Base-by-base conservation (phyloP, 2,797 vertebrate species). In the Gallinago solitaria region DNA sequence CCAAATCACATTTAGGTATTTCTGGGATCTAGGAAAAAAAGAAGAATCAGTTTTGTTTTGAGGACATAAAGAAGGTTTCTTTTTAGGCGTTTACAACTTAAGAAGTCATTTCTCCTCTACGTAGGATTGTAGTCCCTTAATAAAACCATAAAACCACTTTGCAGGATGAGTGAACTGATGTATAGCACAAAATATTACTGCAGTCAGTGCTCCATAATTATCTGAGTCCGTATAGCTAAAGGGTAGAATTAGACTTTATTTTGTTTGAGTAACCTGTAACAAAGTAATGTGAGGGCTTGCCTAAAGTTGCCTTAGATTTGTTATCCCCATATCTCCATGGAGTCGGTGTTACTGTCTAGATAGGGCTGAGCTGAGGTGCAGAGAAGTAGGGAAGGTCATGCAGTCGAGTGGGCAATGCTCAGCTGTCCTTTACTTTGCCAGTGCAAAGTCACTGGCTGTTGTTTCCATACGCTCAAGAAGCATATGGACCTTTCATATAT, bases 321-420 rank as follows among this genome's bases (percentile, higher is more conserved):
- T 27, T 54, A 8, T 16, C 27, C 45, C 43, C 25, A 8, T 8
- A 3, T 64, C 15, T 61, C 50, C 33, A 2, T 7, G 56, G 50
- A 11, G 16, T 9, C 0, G 0, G 19, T 48, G 56, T 48, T 35
- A 16, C 25, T 30, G 33, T 12, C 11, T 47, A 33, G 47, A 1
- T 8, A 4, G 70, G 59, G 45, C 69, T 67, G 67, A 45, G 71
- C 60, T 59, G 65, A 28, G 65, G 64, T 23, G 2, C 53, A 21
- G 81, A 48, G 48, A 17, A 39, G 75, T 50, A 33, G 48, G 60
- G 68, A 12, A 63, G 50, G 17, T 2, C 2, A 0, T 16, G 25
- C 10, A 3, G 53, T 16, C 32, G n/a, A 9, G 17, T 12, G 8
- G 37, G 48, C 43, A 35, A 39, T 10, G 41, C 65, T 74, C n/a